Conservation (phyloP, 2,797 vertebrate species). For the Macropus fuliginosus region DNA sequence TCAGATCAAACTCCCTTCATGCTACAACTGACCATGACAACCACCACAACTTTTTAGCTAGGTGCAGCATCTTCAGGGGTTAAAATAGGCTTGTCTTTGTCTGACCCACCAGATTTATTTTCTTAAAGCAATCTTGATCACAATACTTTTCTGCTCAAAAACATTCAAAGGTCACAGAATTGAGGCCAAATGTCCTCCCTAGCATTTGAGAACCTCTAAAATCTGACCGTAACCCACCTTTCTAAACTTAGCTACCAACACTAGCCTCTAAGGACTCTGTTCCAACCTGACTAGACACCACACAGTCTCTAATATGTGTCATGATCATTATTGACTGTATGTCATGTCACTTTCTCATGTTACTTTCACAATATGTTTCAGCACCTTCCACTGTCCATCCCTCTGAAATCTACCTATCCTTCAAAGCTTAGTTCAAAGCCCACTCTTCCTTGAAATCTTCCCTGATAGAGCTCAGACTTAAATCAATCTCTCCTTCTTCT, state of each 20-base stretch:
- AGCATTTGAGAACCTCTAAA: not conserved
- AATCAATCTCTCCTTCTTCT: not conserved
- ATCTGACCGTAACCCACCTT: not conserved
- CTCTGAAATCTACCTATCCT: not conserved
- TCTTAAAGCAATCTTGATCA: not conserved
- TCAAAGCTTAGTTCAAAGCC: not conserved
- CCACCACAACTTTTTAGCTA: not conserved
- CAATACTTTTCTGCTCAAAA: not conserved
- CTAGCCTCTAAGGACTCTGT: not conserved
- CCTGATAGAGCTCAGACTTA: not conserved
- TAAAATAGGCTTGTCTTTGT: not conserved
- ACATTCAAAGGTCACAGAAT: not conserved
- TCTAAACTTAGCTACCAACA: not conserved
- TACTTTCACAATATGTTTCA: not conserved
- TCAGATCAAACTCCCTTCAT: not conserved
- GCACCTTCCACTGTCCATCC: not conserved
- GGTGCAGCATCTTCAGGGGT: not conserved
- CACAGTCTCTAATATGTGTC: not conserved
- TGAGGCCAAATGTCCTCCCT: not conserved
- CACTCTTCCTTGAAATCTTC: not conserved
- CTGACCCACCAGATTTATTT: not conserved
- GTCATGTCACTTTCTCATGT: not conserved
- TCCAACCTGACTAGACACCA: not conserved
- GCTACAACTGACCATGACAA: not conserved
- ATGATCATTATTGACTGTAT: not conserved